Base-by-base conservation (phyloP, 2,113 vertebrate species). In the Chunga burmeisteri region DNA sequence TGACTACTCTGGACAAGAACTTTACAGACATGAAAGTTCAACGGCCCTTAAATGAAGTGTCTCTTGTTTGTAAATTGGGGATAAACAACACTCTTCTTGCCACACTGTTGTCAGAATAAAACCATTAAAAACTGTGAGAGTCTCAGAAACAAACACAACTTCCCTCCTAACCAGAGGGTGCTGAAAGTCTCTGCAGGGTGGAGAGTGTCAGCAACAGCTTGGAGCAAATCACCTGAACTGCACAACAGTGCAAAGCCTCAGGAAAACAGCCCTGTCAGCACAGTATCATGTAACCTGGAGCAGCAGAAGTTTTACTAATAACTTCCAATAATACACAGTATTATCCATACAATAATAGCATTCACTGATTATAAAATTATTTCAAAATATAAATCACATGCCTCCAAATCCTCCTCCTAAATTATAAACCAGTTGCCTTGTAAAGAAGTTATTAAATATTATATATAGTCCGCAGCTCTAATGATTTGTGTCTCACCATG, bases 51-150 rank as follows among this genome's bases (percentile, higher is more conserved):
- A 34, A 32, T 7, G 8, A 62, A 58, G 27, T 0, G 6, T 56
- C 29, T 83, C 52, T 14, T 30, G 9, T 16, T 3, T 2, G 23
- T 32, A 27, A 49, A 30, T 0, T 7, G 11, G 42, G n/a, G 13
- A 34, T 40, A 74, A 89, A 32, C 8, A 67, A 6, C 21, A 10
- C 42, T 71, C 20, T 14, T 55, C 32, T n/a, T 34, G 34, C 26
- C 29, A 55, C 8, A 2, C 20, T 17, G 7, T 2, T 36, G 29
- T 20, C 29, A 71, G 47, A 30, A 66, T 34, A 89, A 95, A 73
- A 2, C 16, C 73, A 20, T 26, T 67, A 34, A 34, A 52, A 84
- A 30, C 30, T 3, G 6, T 1, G 59, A 16, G 67, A 50, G 5
- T 53, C 67, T 20, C 53, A 4, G 61, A 49, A 72, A 30, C 44